These are phyloP conservation scores for Steromphala cineraria DNA, from an alignment of 2,888 invertebrate genomes.

Conservation along the genomic window DNA sequence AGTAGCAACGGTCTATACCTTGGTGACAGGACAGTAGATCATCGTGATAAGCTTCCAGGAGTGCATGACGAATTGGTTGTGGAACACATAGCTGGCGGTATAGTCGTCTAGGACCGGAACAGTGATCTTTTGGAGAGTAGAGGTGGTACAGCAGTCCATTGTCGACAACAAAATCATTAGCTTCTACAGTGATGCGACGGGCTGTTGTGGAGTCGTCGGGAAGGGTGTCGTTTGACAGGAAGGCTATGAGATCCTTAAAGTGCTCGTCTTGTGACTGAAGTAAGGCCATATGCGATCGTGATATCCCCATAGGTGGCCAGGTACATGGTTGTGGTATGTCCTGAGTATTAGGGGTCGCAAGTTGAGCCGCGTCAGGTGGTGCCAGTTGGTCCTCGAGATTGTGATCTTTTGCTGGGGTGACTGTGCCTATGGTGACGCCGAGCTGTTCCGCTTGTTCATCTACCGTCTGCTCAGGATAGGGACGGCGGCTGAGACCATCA, in stretches of 20 bases:
- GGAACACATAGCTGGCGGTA: slow-evolving; percentile 21
- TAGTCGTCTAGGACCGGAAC: background rate
- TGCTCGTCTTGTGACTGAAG: background rate
- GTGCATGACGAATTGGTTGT: slow-evolving; percentile 13
- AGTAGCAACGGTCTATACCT: background rate
- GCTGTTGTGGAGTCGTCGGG: background rate
- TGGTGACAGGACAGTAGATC: background rate
- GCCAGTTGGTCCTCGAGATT: no score
- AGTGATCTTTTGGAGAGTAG: background rate
- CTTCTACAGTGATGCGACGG: background rate
- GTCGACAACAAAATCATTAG: background rate
- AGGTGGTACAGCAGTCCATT: background rate
- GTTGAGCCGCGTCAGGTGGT: no score
- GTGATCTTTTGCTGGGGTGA: no score
- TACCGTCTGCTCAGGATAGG: background rate
- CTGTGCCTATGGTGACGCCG: background rate
- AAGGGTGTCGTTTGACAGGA: background rate
- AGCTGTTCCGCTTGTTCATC: background rate
- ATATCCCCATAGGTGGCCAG: background rate
- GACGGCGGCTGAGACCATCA: slow-evolving; percentile 32
- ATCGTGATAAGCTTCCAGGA: slow-evolving; percentile 33
- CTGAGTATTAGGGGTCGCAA: no score
- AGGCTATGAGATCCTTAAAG: background rate
- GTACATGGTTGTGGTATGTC: no score
- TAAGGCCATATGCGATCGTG: background rate